Evolutionary conservation across 2,888 invertebrate genomes (phyloP).

Genomic region (Eucera pruinosa): DNA sequence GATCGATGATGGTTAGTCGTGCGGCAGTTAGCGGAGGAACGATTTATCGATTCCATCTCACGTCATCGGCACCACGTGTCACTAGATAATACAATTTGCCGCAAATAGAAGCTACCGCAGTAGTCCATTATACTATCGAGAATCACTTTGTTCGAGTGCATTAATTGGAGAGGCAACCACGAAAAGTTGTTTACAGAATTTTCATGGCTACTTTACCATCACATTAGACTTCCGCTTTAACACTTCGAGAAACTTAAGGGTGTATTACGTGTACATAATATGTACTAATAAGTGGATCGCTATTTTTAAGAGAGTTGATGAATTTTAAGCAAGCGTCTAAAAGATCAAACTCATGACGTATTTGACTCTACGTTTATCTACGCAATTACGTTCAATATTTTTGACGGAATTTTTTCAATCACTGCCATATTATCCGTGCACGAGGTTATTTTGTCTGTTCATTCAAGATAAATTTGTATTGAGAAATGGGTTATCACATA

Average conservation of each 20-base stretch:
- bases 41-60: slow-evolving; percentile 63
- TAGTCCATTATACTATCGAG: slow-evolving; percentile 52
- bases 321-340: slow-evolving; percentile 4
- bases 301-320: no score
- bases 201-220: neutral
- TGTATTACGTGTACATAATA: no score
- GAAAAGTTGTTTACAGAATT: neutral
- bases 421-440: slow-evolving; percentile 24
- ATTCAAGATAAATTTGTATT: slow-evolving; percentile 31
- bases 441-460: slow-evolving; percentile 10
- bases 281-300: no score
- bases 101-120: slow-evolving; percentile 52
- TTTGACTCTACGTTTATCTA: slow-evolving; percentile 8
- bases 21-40: slow-evolving; percentile 16
- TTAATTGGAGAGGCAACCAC: slow-evolving; percentile 7
- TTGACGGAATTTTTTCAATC: slow-evolving; percentile 20
- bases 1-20: slow-evolving; percentile 41
- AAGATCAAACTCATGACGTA: neutral
- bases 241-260: no score
- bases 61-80: slow-evolving; percentile 63
- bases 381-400: slow-evolving; percentile 9
- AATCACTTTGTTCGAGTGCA: slow-evolving; percentile 44
- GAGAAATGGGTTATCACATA: slow-evolving; percentile 58
- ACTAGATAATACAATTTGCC: slow-evolving; percentile 63
- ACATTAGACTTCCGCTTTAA: no score